A percentile compares a stretch with the other conserved stretches of the same genome.
phyloP scores from a whole-genome alignment of 2,797 vertebrate species.

The Parauchenoglanis punctatus region DNA sequence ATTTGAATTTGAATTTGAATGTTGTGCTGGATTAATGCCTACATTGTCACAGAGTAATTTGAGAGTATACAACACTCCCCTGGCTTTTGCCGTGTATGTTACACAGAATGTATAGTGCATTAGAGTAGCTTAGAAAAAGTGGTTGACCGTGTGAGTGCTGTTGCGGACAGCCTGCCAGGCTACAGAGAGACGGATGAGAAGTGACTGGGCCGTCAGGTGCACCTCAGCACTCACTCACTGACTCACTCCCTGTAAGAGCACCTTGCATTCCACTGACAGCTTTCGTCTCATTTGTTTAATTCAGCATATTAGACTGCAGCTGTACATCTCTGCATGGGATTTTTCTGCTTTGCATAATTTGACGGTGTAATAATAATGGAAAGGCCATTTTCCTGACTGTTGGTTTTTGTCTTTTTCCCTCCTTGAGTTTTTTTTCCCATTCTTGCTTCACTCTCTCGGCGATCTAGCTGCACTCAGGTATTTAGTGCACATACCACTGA shows the following conservation, averaged over 20 bases:
- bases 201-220: slow-evolving; percentile 45
- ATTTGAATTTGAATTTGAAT: no score
- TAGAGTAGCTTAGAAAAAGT: not conserved
- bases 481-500: slow-evolving; percentile 28
- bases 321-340: not conserved
- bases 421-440: not conserved
- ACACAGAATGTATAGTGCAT: not conserved
- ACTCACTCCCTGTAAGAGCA: not conserved
- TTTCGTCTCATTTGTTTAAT: slow-evolving; percentile 30
- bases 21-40: not conserved
- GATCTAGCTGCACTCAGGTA: slow-evolving; percentile 29
- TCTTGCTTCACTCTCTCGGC: not conserved
- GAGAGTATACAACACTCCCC: not conserved
- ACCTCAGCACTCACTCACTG: slow-evolving; percentile 24
- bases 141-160: slow-evolving; percentile 21
- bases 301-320: not conserved
- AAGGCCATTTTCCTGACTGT: not conserved
- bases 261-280: slow-evolving; percentile 23
- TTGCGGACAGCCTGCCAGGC: slow-evolving; percentile 23
- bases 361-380: not conserved
- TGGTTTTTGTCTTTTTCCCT: slow-evolving; percentile 7
- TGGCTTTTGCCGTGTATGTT: not conserved
- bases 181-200: slow-evolving; percentile 43
- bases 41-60: not conserved
- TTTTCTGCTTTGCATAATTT: not conserved